These are phyloP conservation scores for Agriopis marginaria DNA, from an alignment of 2,888 invertebrate genomes.

Conservation along the genomic window DNA sequence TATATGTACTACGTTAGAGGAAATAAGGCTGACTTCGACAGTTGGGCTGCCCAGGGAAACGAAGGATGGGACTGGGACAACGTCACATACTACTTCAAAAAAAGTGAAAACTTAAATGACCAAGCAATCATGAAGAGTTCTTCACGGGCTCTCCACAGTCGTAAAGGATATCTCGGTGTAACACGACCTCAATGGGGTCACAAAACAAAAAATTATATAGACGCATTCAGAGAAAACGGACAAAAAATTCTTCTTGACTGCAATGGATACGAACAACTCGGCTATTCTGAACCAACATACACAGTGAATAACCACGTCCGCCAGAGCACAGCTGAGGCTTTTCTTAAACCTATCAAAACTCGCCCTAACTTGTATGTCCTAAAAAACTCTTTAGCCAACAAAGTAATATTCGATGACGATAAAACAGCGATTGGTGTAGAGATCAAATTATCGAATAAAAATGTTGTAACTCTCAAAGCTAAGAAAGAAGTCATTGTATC, in stretches of 20 bases:
- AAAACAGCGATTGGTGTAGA: conserved; percentile 51
- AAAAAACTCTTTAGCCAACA: conserved; percentile 51
- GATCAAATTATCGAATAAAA: conserved; percentile 43
- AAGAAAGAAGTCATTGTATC: conserved; percentile 57
- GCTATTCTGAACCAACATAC: conserved; percentile 45
- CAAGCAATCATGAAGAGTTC: conserved; percentile 15
- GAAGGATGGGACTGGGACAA: conserved; percentile 60
- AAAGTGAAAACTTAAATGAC: conserved; percentile 46
- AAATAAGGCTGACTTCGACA: conserved; percentile 86
- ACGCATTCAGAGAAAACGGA: conserved; percentile 43
- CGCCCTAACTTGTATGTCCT: conserved; percentile 53
- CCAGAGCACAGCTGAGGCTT: conserved; percentile 53
- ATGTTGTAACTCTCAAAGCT: conserved; percentile 37
- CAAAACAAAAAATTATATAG: conserved; percentile 20
- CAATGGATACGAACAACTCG: conserved; percentile 52
- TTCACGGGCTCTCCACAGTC: conserved; percentile 34
- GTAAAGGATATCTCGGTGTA: conserved; percentile 43
- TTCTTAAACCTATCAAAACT: conserved; percentile 49
- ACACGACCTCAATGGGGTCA: conserved; percentile 57
- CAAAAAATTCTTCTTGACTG: conserved; percentile 47
- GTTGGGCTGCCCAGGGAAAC: conserved; percentile 85
- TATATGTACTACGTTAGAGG: conserved; percentile 89
- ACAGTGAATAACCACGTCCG: conserved; percentile 46
- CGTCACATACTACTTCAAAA: conserved; percentile 55
- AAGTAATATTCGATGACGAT: conserved; percentile 48